phyloP scores from a whole-genome alignment of 2,113 vertebrate species.

The Cervus canadensis region DNA sequence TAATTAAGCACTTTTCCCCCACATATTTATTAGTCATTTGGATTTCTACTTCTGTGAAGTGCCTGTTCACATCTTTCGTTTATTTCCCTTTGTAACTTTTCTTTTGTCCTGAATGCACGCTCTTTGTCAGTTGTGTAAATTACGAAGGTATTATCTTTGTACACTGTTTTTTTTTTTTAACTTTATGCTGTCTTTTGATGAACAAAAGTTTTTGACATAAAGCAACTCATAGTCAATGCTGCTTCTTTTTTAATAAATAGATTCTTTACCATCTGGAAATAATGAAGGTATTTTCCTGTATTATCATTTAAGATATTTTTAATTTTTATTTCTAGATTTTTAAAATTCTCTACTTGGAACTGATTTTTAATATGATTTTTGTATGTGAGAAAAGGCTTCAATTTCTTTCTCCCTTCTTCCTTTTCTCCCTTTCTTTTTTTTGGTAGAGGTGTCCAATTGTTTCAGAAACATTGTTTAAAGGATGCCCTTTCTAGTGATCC shows the following conservation, averaged over 20 bases:
- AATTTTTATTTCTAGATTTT: not conserved
- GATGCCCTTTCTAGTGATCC: not conserved
- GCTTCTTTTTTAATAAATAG: not conserved
- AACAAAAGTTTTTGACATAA: not conserved
- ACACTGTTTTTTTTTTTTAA: not conserved
- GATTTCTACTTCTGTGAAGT: not conserved
- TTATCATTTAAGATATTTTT: not conserved
- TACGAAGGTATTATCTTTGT: not conserved
- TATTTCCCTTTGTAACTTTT: not conserved
- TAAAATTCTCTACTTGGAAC: not conserved
- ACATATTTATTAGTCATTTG: not conserved
- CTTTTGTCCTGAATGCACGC: not conserved
- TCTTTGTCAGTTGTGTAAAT: not conserved
- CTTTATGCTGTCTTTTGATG: not conserved
- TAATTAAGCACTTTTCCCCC: not conserved
- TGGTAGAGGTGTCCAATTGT: not conserved
- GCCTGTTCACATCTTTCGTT: not conserved
- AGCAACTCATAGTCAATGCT: not conserved
- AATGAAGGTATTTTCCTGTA: not conserved
- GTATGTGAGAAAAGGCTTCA: not conserved
- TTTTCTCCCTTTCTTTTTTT: not conserved
- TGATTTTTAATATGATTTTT: not conserved
- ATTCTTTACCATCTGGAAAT: not conserved
- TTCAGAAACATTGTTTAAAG: not conserved
- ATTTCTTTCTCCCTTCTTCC: not conserved